Evolutionary conservation across 1,140 invertebrate genomes (phyloP), one percentile per base, ranked within the genome.

Genomic region (Bombus superbus): DNA sequence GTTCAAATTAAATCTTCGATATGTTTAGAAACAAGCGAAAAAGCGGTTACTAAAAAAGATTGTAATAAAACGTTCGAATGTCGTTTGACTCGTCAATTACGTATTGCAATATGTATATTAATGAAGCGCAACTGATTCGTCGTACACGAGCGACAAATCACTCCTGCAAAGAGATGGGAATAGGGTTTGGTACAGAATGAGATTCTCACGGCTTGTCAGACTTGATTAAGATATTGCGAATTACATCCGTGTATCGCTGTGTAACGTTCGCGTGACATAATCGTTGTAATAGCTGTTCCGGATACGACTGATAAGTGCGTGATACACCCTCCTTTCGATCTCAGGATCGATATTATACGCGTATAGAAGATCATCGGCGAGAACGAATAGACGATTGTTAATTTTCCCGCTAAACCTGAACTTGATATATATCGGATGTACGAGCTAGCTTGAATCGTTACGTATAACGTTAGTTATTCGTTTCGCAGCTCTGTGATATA

Each of bases 201-300:
- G 75, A 75, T 87, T 82, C 83, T 81, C 88, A 81, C 83, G 38
- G 59, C 57, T 81, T 88, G 87, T 81, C 88, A 79, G 64, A 79
- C 75, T 86, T 74, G 78, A 80, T 73, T 76, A 74, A 81, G 87
- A 81, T 88, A 89, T 69, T 74, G 64, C 85, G 88, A 81, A 89
- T 88, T 89, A 88, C 80, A 82, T 88, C 79, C 69, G 81, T 75
- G 57, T 81, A 89, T 85, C 86, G 57, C 74, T 53, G 74, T 42
- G 62, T 59, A 78, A 53, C 78, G 62, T 89, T 82, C 75, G n/a
- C 57, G 35, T 64, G 88, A 89, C 74, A 47, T 81, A 66, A 85
- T 82, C 88, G 59, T 89, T 64, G 25, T 86, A 82, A 88, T 88
- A 64, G 35, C 38, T n/a, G 57, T 22, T 62, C 9, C 38, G 38